Evolutionary conservation across 2,797 vertebrate species (phyloP).

Genomic region (Erpetoichthys calabaricus): DNA sequence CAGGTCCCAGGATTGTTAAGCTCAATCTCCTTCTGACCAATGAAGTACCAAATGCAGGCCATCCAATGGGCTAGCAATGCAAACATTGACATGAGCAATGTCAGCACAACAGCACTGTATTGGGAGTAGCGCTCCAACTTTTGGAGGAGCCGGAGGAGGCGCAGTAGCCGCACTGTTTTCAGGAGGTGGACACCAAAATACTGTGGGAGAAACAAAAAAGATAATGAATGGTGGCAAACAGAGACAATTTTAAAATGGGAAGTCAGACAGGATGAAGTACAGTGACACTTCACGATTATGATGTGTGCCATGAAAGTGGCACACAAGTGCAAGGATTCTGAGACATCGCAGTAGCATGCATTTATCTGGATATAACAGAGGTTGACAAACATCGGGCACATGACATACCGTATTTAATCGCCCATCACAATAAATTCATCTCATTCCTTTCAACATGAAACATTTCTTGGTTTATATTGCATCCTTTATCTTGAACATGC

Average conservation of each 20-base stretch:
- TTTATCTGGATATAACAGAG: no score
- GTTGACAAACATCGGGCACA: no score
- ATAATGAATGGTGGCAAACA: not conserved
- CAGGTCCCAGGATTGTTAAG: slow-evolving; percentile 47
- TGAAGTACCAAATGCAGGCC: slow-evolving; percentile 75
- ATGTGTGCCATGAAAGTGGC: no score
- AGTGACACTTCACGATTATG: no score
- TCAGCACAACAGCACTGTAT: slow-evolving; percentile 70
- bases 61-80: slow-evolving; percentile 77
- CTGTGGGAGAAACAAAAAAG: slow-evolving; percentile 23
- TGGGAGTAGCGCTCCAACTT: slow-evolving; percentile 72
- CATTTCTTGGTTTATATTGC: no score
- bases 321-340: no score
- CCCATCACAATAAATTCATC: no score
- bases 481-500: no score
- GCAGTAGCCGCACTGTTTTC: slow-evolving; percentile 65
- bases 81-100: slow-evolving; percentile 74
- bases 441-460: no score
- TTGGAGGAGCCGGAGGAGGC: slow-evolving; percentile 63
- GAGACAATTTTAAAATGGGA: not conserved
- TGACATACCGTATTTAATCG: no score
- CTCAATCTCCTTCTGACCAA: slow-evolving; percentile 63
- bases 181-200: slow-evolving; percentile 67
- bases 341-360: no score
- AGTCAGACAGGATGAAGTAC: not conserved